Percentiles rank a stretch among this genome's conserved stretches.
phyloP scores from a whole-genome alignment of 2,888 invertebrate species.

The Thumatha senex region DNA sequence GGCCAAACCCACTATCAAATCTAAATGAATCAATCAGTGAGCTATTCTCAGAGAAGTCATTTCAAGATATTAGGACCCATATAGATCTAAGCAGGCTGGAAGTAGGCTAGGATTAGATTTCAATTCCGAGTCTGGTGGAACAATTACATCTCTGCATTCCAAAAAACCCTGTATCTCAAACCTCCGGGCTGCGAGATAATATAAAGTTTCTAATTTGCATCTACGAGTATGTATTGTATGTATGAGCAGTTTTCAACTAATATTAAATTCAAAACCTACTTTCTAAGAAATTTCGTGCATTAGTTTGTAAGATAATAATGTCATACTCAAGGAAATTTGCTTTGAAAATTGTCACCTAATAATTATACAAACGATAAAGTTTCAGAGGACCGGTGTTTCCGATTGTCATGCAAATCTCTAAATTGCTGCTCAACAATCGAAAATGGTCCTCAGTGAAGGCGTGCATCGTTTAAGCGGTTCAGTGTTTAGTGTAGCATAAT shows the following conservation, averaged over 20 bases:
- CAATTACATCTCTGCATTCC: no score
- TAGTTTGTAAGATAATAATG: background rate
- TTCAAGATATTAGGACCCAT: no score
- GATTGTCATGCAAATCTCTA: slow-evolving; percentile 1
- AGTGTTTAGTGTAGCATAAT: background rate
- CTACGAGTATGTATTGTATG: no score
- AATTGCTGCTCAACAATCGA: background rate
- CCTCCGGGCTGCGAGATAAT: no score
- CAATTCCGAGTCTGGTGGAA: no score
- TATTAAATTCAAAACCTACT: background rate
- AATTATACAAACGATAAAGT: background rate
- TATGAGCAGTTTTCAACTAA: background rate
- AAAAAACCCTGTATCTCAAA: no score
- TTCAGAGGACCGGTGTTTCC: background rate
- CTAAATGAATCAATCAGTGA: no score
- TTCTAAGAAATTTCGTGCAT: background rate
- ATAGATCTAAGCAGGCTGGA: no score
- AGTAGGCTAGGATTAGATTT: no score
- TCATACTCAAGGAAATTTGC: background rate
- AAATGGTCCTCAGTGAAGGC: background rate
- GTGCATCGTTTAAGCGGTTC: background rate
- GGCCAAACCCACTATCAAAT: no score
- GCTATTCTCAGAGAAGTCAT: no score
- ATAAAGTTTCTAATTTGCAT: no score
- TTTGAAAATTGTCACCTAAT: background rate